Evolutionary conservation across 1,140 invertebrate species (phyloP), one percentile per base, ranked within the genome.

Genomic region (Whitmania pigra): DNA sequence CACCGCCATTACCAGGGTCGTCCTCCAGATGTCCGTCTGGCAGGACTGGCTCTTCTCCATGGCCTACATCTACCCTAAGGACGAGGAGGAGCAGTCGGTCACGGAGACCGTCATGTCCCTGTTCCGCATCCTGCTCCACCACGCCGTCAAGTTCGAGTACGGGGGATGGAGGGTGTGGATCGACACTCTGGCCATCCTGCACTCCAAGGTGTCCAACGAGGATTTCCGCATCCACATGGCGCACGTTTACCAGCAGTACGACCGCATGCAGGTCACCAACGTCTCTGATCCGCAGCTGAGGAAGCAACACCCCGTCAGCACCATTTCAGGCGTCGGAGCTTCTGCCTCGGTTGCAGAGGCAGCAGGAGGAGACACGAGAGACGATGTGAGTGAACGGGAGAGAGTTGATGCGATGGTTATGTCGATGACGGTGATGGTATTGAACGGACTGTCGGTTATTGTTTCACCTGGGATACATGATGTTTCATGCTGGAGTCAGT

Each of bases 91-190:
- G 80, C 91, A 95, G 78, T 93, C 96, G 82, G 90, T 97, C 67
- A 95, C 92, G 0, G 94, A 97, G 78, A 95, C 98, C 90, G 94
- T 99, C 25, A 97, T 97, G 82, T 91, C 93, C 0, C 84, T 99
- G 71, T 99, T 99, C 84, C 85, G 90, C 6, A 97, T 98, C 91
- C 84, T 99, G 29, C 83, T 99, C 6, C 95, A 98, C 83, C 97
- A 99, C 82, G 97, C 97, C 20, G 97, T 99, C 72, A 97, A 98
- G 81, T 92, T 93, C 78, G 97, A 99, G 83, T 99, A 97, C 79
- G 96, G 97, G n/a, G 97, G 97, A 17, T 99, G 97, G 97, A 85
- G 97, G 76, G 97, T 99, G 15, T 99, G 97, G 96, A 96, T 99
- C 11, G 97, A 99, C 81, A 99, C 96, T 0, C 80, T 99, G 60